Evolutionary conservation across 2,797 vertebrate genomes (phyloP).

Genomic region (Ctenopoma multispine): DNA sequence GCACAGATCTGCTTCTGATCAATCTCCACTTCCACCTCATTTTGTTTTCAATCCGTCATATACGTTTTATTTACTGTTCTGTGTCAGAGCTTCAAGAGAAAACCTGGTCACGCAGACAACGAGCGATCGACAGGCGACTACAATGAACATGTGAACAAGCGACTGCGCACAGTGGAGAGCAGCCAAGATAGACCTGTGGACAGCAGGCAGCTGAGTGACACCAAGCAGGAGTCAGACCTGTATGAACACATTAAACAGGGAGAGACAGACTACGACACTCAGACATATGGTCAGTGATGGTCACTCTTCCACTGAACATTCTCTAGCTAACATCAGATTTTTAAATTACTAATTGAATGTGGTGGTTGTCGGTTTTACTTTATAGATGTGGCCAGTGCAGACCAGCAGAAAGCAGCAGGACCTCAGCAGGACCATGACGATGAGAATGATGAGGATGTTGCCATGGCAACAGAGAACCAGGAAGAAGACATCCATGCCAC

Average conservation of each 20-base stretch:
- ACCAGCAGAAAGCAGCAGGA: constrained; percentile 88
- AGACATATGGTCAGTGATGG: constrained; percentile 94
- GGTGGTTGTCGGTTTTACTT: background rate
- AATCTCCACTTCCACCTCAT: background rate
- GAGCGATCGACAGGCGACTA: constrained; percentile 91
- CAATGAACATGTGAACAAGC: constrained; percentile 90
- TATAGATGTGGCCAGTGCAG: constrained; percentile 91
- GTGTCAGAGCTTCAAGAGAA: constrained; percentile 93
- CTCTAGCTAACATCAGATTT: no score
- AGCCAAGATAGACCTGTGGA: constrained; percentile 66
- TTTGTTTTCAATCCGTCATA: background rate
- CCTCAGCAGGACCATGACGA: constrained; percentile 74
- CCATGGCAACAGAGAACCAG: constrained; percentile 87
- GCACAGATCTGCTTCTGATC: background rate
- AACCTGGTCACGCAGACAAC: constrained; percentile 92
- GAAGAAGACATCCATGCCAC: constrained; percentile 84
- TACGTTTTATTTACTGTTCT: background rate
- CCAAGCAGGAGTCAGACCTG: constrained; percentile 87
- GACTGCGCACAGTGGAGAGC: constrained; percentile 89
- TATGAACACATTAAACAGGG: constrained; percentile 91
- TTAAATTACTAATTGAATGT: background rate
- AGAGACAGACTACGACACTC: constrained; percentile 86
- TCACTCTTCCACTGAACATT: no score
- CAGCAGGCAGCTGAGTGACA: constrained; percentile 59
- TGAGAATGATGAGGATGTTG: constrained; percentile 80